Base-by-base conservation (phyloP, 2,888 invertebrate species). In the Hipparchia sbordonii region DNA sequence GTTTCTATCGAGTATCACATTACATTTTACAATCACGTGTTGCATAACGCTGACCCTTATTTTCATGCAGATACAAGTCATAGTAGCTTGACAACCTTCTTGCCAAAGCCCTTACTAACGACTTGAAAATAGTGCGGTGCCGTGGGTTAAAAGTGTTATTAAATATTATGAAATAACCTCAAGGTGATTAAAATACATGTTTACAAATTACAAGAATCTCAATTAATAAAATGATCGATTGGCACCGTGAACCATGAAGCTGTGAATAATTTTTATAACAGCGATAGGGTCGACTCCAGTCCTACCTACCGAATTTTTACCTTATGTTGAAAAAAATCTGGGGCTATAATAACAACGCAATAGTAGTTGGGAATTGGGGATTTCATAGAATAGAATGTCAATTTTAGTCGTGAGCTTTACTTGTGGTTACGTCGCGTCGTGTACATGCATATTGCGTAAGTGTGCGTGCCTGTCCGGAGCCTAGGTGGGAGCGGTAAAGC, bases 161-260 rank as follows among this genome's bases (percentile, higher is more conserved):
- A 57, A 57, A 57, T 57, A 8, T 57, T 57, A 23, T 23, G 57
- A 57, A 57, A 57, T 57, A 57, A 8, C 7, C 57, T 57, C 23
- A 57, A 56, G 57, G 57, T 23, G 56, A 57, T 57, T 23, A 57
- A 57, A 23, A 56, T 56, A 10, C 57, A 23, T 57, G 57, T 23
- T 57, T 57, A 57, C 8, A 57, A 57, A 23, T 57, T 23, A 57
- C 23, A 57, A 57, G 57, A 57, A 57, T 56, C 57, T 57, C 23
- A 57, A 57, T 57, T 57, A 57, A 57, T 23, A 57, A 48, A 23
- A 57, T 57, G 57, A 57, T 57, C 13, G 57, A 57, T 57, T 57
- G 57, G 57, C 10, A 52, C 52, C 23, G 57, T 13, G 57, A 57
- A 57, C 23, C 57, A 23, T 23, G 1, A 57, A 57, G 57, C 6